Evolutionary conservation across 1,140 invertebrate genomes (phyloP).

Genomic region (Pissodes strobi): DNA sequence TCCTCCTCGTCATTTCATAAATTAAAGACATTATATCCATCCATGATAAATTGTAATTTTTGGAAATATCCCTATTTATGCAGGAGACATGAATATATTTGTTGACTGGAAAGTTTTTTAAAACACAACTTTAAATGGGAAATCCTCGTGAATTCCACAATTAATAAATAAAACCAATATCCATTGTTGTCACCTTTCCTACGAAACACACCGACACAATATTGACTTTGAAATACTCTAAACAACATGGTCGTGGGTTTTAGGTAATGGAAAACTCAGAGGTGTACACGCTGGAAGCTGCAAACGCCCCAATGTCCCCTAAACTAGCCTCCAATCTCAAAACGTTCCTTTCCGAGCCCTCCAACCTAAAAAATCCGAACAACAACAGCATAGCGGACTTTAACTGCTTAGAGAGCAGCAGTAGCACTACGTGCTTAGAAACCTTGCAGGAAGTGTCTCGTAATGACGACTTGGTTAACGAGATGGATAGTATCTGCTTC

Average conservation of each 20-base stretch:
- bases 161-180: background rate
- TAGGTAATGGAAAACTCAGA: constrained; percentile 54
- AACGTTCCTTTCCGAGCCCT: constrained; percentile 28
- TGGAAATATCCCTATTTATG: no score
- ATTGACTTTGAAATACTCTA: constrained; percentile 27
- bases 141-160: no score
- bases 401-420: constrained; percentile 17
- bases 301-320: constrained; percentile 44
- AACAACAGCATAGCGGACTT: constrained; percentile 28
- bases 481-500: constrained; percentile 37
- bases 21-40: no score
- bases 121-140: no score
- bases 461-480: constrained; percentile 37
- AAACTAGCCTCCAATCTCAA: constrained; percentile 27
- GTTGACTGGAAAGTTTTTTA: no score
- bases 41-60: no score
- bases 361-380: constrained; percentile 29
- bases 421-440: constrained; percentile 36
- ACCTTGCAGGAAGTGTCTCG: constrained; percentile 48
- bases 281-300: constrained; percentile 47
- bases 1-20: no score
- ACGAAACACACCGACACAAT: no score
- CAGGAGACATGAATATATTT: no score
- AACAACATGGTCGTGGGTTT: constrained; percentile 50
- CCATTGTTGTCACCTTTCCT: background rate